Evolutionary conservation across 2,113 vertebrate species (phyloP), one percentile per base, ranked within the genome.

Genomic region (Capreolus pygargus): DNA sequence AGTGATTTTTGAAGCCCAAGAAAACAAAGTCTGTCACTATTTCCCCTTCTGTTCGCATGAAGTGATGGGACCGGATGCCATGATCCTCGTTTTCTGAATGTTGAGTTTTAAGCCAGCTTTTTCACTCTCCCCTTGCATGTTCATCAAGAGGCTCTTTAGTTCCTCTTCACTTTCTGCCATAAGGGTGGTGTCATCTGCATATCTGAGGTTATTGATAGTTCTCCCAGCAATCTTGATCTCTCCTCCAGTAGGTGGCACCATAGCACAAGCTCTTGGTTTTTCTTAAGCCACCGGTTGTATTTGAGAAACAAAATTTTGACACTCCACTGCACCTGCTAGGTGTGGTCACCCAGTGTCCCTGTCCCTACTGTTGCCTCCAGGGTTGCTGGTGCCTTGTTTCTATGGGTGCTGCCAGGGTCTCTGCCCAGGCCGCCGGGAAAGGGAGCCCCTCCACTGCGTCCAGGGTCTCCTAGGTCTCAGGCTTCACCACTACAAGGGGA

Each of bases 401-500:
- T 54, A 1, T 33, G 9, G 1, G 30, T 54, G 79, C 17, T 54
- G 50, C 79, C 50, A 52, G 79, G 23, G 33, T 82, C 47, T 54
- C 6, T 54, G 79, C 30, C 50, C n/a, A n/a, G 30, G 30, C 30
- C 1, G 12, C 47, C 6, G 3, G 79, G 50, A 82, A 33, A 54
- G 17, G 17, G 10, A 30, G 50, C 30, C 6, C 19, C 47, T 82
- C 30, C 50, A n/a, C 33, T n/a, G 30, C 0, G 30, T n/a, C 30
- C 47, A 52, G 10, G 17, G 16, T 52, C 47, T 52, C 47, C 30
- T 13, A n/a, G 47, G 28, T 33, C 11, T 81, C 28, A 81, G 47
- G 47, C 6, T 23, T 52, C 0, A 0, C 30, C 10, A 50, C 30
- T 14, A 23, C 50, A 54, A 33, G 19, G 79, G 33, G 79, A 52